phyloP scores from a whole-genome alignment of 2,113 vertebrate genomes.

The Cricetomys ansorgei region DNA sequence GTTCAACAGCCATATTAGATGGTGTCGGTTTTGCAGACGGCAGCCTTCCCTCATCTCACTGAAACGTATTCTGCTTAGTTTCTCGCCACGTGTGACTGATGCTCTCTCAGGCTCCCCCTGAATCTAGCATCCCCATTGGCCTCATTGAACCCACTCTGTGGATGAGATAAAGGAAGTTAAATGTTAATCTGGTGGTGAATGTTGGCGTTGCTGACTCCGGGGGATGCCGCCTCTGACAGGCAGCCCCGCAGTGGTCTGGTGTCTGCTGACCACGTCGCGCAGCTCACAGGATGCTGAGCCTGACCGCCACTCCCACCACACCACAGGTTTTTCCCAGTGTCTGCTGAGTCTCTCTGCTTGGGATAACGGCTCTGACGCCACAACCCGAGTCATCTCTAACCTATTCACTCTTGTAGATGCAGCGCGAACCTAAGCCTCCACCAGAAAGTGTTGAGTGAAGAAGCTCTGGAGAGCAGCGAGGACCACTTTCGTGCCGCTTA shows the following conservation, averaged over 20 bases:
- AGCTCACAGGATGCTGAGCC: background rate
- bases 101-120: background rate
- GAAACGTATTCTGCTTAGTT: background rate
- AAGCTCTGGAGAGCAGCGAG: constrained; percentile 87
- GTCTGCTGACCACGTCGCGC: background rate
- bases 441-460: constrained; percentile 96
- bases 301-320: background rate
- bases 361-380: background rate
- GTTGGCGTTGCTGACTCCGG: background rate
- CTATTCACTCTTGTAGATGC: constrained; percentile 91
- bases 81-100: background rate
- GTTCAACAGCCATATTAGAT: fast-evolving
- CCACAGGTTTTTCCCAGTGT: background rate
- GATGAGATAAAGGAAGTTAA: background rate
- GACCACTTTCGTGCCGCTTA: constrained; percentile 87
- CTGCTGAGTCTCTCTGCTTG: background rate
- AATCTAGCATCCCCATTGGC: background rate
- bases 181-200: background rate
- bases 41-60: background rate
- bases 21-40: background rate
- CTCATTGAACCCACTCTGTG: background rate
- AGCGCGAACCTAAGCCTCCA: constrained; percentile 97
- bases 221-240: background rate
- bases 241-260: background rate
- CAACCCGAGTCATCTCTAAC: constrained; percentile 71